Percentiles rank a stretch among this genome's conserved stretches.
Conservation (phyloP, 1,140 invertebrate species). For the Hesperophylax magnus region DNA sequence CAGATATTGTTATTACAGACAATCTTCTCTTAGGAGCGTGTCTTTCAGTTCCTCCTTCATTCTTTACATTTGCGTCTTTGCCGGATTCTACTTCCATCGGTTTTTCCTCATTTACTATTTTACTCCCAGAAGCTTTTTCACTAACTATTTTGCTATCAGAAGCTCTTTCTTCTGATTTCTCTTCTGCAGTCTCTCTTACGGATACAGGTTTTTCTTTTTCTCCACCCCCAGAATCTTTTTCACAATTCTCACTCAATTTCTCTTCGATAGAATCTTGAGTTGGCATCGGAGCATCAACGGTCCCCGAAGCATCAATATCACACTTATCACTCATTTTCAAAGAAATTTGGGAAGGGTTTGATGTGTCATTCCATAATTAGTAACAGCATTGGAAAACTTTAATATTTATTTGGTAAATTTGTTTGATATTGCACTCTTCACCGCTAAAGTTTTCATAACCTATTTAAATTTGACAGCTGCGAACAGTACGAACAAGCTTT, state of each 20-base stretch:
- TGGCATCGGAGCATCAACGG: background rate
- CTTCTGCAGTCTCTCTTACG: background rate
- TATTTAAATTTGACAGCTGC: slow-evolving; percentile 22
- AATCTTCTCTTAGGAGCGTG: slow-evolving; percentile 45
- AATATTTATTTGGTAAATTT: background rate
- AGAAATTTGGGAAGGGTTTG: background rate
- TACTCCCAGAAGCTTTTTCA: background rate
- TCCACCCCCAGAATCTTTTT: background rate
- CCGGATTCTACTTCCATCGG: background rate
- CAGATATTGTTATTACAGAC: slow-evolving; percentile 51
- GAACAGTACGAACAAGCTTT: background rate
- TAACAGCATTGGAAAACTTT: background rate
- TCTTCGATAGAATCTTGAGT: background rate
- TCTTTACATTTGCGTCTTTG: background rate
- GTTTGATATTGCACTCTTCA: slow-evolving; percentile 1
- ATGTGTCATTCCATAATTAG: background rate
- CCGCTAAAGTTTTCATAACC: slow-evolving; percentile 28
- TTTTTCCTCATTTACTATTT: background rate
- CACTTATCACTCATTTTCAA: slow-evolving; percentile 18
- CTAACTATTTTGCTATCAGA: background rate
- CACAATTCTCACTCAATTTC: background rate
- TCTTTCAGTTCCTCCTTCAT: slow-evolving; percentile 6
- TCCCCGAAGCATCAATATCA: background rate
- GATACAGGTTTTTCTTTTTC: background rate
- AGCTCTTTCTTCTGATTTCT: background rate